A percentile compares a stretch with the other conserved stretches of the same genome.
Conservation (phyloP, 2,888 invertebrate species). For the Trisateles emortualis region DNA sequence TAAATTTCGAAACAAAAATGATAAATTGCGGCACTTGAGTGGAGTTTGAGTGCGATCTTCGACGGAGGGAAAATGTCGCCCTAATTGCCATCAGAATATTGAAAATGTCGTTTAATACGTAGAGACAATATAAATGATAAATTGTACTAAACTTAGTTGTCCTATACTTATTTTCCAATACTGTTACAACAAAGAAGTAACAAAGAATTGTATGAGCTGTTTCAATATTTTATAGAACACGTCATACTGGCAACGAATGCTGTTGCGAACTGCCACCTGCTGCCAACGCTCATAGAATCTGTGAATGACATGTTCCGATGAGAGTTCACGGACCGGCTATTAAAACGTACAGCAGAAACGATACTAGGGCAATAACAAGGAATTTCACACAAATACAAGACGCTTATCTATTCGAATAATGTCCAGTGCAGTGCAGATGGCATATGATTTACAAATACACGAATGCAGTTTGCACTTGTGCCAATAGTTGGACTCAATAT, state of each 20-base stretch:
- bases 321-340: conserved; percentile 15
- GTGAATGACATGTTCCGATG: conserved; percentile 9
- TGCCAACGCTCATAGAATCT: background rate
- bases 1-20: no score
- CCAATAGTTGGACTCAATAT: conserved; percentile 26
- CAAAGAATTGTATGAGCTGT: background rate
- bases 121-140: no score
- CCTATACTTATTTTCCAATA: no score
- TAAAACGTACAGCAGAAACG: background rate
- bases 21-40: no score
- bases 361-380: background rate
- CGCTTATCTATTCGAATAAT: conserved; percentile 20
- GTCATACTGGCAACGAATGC: background rate
- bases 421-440: conserved; percentile 27
- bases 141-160: no score
- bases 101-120: no score
- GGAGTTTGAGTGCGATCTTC: no score
- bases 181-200: background rate
- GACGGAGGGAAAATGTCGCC: no score
- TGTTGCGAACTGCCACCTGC: background rate
- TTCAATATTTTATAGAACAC: background rate
- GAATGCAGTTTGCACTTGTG: conserved; percentile 15
- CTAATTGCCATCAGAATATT: no score
- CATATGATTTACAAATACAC: conserved; percentile 14
- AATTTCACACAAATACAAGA: no score